These are phyloP conservation scores for Semaprochilodus insignis DNA, from an alignment of 2,797 vertebrate species.

Conservation along the genomic window DNA sequence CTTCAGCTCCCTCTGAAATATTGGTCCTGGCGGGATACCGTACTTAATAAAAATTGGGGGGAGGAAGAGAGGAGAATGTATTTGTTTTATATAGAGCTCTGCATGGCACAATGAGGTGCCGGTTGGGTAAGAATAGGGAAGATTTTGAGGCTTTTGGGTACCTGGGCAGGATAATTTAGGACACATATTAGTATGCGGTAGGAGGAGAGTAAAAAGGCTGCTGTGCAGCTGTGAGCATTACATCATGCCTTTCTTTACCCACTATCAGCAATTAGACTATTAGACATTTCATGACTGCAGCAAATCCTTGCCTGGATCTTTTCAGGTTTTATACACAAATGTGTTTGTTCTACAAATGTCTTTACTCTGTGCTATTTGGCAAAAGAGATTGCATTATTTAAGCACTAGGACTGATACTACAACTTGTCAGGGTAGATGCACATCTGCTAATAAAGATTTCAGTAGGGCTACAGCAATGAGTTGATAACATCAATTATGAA, in stretches of 20 bases:
- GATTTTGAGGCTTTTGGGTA: slow-evolving; percentile 41
- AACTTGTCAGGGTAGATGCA: slow-evolving; percentile 23
- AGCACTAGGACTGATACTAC: background rate
- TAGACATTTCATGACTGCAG: slow-evolving; percentile 15
- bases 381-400: slow-evolving; percentile 17
- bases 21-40: slow-evolving; percentile 57
- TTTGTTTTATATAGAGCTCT: slow-evolving; percentile 48
- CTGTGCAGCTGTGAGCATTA: slow-evolving; percentile 32
- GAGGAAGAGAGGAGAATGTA: slow-evolving; percentile 41
- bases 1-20: slow-evolving; percentile 70
- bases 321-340: background rate
- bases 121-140: slow-evolving; percentile 30
- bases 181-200: slow-evolving; percentile 26
- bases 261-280: slow-evolving; percentile 7
- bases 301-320: slow-evolving; percentile 5
- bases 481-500: background rate
- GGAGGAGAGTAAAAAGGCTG: slow-evolving; percentile 11
- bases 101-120: slow-evolving; percentile 50
- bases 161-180: slow-evolving; percentile 39
- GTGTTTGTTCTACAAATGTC: background rate
- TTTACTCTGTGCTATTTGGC: background rate
- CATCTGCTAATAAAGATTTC: background rate
- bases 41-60: slow-evolving; percentile 49
- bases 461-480: background rate
- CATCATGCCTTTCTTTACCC: slow-evolving; percentile 18